Evolutionary conservation across 2,888 invertebrate genomes (phyloP).

Genomic region (Dolichopus griseipennis): DNA sequence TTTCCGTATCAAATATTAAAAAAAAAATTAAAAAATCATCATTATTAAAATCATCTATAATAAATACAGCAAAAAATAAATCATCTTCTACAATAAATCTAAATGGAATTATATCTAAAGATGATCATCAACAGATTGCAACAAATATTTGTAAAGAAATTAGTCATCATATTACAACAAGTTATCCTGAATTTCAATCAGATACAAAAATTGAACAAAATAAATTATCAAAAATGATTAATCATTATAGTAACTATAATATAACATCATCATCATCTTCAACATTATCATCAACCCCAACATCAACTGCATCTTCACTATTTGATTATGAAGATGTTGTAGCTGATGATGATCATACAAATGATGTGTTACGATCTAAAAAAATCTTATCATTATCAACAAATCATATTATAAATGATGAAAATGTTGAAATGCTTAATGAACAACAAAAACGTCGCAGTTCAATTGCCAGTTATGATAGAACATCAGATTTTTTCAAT

Average conservation of each 20-base stretch:
- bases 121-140: constrained; percentile 5
- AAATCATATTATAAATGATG: constrained; percentile 14
- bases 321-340: neutral
- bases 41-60: constrained; percentile 28
- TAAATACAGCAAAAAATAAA: constrained; percentile 10
- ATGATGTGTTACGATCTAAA: neutral
- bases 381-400: neutral
- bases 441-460: neutral
- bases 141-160: constrained; percentile 2
- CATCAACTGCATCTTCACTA: neutral
- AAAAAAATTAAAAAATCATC: constrained; percentile 14
- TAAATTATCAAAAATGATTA: constrained; percentile 12
- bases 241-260: neutral
- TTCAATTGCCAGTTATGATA: constrained; percentile 28
- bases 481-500: constrained; percentile 35
- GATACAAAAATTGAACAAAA: constrained; percentile 17
- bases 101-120: constrained; percentile 13
- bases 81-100: neutral
- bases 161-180: neutral
- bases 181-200: constrained; percentile 21
- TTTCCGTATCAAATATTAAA: constrained; percentile 5
- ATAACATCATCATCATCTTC: neutral
- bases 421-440: constrained; percentile 28
- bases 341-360: neutral
- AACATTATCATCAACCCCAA: neutral